Conservation (phyloP, 2,888 invertebrate species). For the Carabus problematicus region DNA sequence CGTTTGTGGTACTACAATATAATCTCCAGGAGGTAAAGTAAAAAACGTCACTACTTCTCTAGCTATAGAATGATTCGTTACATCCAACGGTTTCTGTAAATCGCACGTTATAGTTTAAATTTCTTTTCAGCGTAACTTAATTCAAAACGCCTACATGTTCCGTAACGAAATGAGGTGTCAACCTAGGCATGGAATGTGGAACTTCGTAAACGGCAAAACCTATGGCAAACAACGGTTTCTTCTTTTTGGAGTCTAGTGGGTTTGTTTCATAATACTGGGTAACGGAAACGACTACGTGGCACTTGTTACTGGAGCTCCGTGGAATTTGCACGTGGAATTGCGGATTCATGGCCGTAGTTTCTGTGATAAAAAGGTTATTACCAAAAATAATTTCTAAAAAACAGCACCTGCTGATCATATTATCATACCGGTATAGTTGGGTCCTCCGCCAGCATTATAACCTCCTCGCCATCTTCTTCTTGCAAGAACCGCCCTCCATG, state of each 20-base stretch:
- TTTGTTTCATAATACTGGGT: conserved; percentile 70
- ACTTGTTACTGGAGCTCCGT: conserved; percentile 68
- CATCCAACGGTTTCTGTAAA: conserved; percentile 69
- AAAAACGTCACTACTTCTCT: conserved; percentile 77
- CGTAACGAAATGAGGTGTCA: conserved; percentile 67
- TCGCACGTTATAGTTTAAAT: not conserved
- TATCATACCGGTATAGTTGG: conserved; percentile 62
- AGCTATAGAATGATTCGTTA: conserved; percentile 70
- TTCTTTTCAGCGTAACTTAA: not conserved
- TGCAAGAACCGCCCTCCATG: conserved; percentile 75
- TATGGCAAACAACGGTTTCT: conserved; percentile 66
- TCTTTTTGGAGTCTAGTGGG: conserved; percentile 60
- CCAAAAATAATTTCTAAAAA: not conserved
- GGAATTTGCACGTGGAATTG: conserved; percentile 76
- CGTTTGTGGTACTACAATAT: conserved; percentile 76
- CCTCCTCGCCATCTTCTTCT: conserved; percentile 72
- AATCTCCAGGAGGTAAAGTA: conserved; percentile 76
- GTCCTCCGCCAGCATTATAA: conserved; percentile 76
- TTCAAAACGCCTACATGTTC: conserved; percentile 60
- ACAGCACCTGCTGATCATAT: not conserved
- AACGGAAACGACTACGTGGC: conserved; percentile 76
- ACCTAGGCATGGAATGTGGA: conserved; percentile 66
- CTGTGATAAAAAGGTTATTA: conserved; percentile 52
- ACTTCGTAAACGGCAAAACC: conserved; percentile 77
- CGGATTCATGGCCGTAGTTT: conserved; percentile 73